Base-by-base conservation (phyloP, 2,113 vertebrate genomes). In the Hylia prasina region DNA sequence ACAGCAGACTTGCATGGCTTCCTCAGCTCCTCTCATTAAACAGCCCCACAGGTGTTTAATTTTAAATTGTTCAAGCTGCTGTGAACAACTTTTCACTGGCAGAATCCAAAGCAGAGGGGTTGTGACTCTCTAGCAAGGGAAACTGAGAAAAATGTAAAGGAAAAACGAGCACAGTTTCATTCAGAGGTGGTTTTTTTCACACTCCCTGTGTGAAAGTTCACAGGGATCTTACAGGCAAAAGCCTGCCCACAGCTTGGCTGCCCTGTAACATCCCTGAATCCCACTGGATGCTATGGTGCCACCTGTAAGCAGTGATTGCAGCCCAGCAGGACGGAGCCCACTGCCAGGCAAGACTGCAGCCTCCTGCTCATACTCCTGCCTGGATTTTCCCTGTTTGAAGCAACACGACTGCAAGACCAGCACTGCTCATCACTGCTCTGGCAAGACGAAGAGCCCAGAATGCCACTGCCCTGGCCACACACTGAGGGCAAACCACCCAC, bases 391-490 rank as follows among this genome's bases (percentile, higher is more conserved):
- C 54, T 5, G 0, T 33, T 14, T 4, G 35, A 68, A 84, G 45
- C 11, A 60, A 65, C 19, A 7, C 1, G 1, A 37, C 22, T 3
- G 8, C 75, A 47, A 45, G 25, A 35, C 23, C 4, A 92, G 69
- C 70, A 44, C 39, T 5, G 4, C 73, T 57, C 28, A 1, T 33
- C 0, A 1, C 28, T 6, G 39, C 64, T 42, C 11, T 9, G 75
- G 71, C 0, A 0, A 87, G 71, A 48, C 0, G 0, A 39, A 45
- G 65, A 93, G 79, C 35, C 44, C 5, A 0, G 39, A 73, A 69
- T 1, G 2, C 33, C 14, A 1, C 79, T 6, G 3, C 58, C 61
- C 31, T 20, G 1, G 35, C 58, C 61, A 33, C 4, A 2, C 8
- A 1, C 37, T 5, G 9, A 35, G 10, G 51, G 81, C 13, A 35